Conservation (phyloP, 92 coral and sea anemone species). For the Porites cylindrica region DNA sequence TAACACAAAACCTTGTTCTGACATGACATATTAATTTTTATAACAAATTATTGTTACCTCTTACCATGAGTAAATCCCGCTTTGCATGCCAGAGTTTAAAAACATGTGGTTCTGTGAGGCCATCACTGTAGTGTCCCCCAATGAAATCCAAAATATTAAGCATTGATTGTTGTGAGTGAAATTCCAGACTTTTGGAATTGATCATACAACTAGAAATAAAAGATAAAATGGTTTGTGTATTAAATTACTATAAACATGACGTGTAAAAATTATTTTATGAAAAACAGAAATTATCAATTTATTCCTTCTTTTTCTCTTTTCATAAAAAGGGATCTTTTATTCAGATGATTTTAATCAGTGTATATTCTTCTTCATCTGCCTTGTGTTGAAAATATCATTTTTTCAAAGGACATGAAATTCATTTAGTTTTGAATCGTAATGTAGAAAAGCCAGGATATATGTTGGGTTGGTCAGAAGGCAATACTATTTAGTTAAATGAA, state of each 20-base stretch:
- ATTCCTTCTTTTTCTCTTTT: neutral
- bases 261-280: neutral
- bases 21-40: neutral
- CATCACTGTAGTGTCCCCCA: slow-evolving; percentile 50
- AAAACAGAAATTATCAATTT: neutral
- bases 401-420: neutral
- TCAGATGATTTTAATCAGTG: neutral
- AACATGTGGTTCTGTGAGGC: slow-evolving; percentile 36
- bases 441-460: neutral
- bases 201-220: slow-evolving; percentile 9
- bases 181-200: slow-evolving; percentile 42
- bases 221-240: neutral
- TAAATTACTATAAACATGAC: neutral
- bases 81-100: slow-evolving; percentile 41
- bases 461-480: too few relatives aligned
- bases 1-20: neutral
- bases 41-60: neutral
- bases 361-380: neutral
- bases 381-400: neutral
- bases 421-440: neutral
- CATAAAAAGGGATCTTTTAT: neutral
- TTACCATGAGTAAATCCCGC: slow-evolving; percentile 30
- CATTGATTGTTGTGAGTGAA: slow-evolving; percentile 42
- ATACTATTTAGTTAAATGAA: too few relatives aligned
- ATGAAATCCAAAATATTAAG: slow-evolving; percentile 39